A percentile compares a stretch with the other conserved stretches of the same genome.
phyloP scores from a whole-genome alignment of 1,140 invertebrate genomes.

The Lethocerus indicus region DNA sequence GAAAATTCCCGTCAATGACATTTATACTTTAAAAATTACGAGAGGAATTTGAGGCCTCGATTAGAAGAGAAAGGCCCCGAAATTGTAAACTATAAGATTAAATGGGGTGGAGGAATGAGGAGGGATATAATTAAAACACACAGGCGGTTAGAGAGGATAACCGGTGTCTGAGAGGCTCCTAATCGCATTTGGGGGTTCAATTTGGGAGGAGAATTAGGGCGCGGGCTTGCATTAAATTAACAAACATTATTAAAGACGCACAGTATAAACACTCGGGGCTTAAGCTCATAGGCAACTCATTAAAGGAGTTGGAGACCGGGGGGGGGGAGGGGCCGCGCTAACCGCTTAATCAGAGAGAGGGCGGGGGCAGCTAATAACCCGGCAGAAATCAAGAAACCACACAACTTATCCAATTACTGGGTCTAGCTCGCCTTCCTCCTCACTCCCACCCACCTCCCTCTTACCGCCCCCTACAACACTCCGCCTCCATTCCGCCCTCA shows the following conservation, averaged over 20 bases:
- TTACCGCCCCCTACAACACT: too few relatives aligned
- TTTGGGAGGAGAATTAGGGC: constrained; percentile 11
- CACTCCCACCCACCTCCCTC: too few relatives aligned
- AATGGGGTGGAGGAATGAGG: not conserved
- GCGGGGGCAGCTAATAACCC: too few relatives aligned
- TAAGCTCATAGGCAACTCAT: constrained; percentile 13
- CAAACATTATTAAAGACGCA: constrained; percentile 17
- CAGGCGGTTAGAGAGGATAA: not conserved
- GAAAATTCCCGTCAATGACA: too few relatives aligned
- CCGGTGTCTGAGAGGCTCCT: too few relatives aligned
- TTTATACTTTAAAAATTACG: too few relatives aligned
- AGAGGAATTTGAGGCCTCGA: too few relatives aligned
- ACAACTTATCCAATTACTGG: too few relatives aligned
- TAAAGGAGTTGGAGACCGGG: constrained; percentile 10
- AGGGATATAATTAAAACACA: not conserved
- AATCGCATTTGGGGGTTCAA: constrained; percentile 3
- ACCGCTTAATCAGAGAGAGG: not conserved
- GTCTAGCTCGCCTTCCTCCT: too few relatives aligned
- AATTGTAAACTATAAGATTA: not conserved
- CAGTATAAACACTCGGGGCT: not conserved
- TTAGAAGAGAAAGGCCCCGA: too few relatives aligned
- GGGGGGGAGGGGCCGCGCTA: not conserved
- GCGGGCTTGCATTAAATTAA: constrained; percentile 14
- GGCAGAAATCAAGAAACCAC: too few relatives aligned
- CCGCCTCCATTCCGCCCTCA: too few relatives aligned